Evolutionary conservation across 2,113 vertebrate species (phyloP).

Genomic region (Onychorhynchus coronatus): DNA sequence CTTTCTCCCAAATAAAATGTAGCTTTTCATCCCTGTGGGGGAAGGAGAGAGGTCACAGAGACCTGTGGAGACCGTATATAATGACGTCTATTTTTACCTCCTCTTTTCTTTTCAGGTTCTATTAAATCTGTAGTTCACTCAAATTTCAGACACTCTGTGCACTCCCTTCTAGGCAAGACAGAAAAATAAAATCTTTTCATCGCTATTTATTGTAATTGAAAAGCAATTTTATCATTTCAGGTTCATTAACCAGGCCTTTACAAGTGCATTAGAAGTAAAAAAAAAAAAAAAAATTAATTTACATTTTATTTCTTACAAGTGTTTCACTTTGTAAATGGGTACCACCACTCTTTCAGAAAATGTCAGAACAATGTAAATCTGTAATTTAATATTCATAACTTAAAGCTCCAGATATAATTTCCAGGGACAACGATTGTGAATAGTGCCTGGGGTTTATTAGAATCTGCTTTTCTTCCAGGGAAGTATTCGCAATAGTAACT

Average conservation of each 20-base stretch:
- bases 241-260: background rate
- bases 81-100: background rate
- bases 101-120: background rate
- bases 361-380: background rate
- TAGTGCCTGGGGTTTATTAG: background rate
- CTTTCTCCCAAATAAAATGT: background rate
- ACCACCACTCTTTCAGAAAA: background rate
- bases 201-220: background rate
- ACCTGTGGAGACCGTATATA: background rate
- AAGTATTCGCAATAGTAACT: background rate
- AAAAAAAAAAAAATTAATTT: background rate
- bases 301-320: background rate
- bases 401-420: background rate
- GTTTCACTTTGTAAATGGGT: background rate
- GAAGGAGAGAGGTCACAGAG: background rate
- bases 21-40: conserved; percentile 22
- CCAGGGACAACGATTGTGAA: background rate
- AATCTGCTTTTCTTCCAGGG: background rate
- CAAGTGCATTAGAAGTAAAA: background rate
- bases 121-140: background rate
- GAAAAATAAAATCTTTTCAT: background rate
- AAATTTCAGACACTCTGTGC: background rate
- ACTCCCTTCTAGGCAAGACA: background rate
- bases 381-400: background rate
- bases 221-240: background rate